phyloP scores from a whole-genome alignment of 2,888 invertebrate genomes.

The Calameuta idolon region DNA sequence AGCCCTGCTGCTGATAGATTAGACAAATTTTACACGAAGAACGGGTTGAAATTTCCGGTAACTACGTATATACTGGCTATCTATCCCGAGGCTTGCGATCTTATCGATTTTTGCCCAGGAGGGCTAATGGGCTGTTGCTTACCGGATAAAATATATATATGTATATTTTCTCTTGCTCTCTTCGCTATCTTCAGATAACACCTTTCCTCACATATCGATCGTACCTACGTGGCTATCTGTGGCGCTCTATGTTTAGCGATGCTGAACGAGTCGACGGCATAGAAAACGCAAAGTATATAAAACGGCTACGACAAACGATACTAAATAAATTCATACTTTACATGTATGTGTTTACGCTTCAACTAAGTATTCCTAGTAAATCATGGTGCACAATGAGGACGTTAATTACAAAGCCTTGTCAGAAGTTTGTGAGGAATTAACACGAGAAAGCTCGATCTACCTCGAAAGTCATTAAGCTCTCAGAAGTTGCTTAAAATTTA shows the following conservation, averaged over 20 bases:
- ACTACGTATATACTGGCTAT: not conserved
- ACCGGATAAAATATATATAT: not conserved
- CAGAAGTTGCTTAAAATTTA: not conserved
- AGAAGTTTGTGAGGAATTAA: not conserved
- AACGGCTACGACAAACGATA: not conserved
- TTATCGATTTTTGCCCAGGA: not conserved
- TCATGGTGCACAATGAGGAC: not conserved
- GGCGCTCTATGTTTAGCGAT: slow-evolving; percentile 12
- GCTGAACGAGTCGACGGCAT: not conserved
- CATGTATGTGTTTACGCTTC: not conserved
- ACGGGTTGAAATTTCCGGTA: not conserved
- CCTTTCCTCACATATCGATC: slow-evolving; percentile 9
- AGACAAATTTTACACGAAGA: not conserved
- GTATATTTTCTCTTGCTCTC: not conserved
- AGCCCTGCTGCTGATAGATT: not conserved
- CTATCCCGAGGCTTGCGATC: not conserved
- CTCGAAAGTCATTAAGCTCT: not conserved
- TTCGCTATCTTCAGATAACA: slow-evolving; percentile 10
- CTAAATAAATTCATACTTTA: not conserved
- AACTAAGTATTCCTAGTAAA: not conserved
- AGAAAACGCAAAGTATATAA: not conserved
- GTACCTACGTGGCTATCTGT: slow-evolving; percentile 4
- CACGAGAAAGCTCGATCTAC: not conserved
- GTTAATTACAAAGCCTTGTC: not conserved
- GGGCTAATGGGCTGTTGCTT: not conserved